phyloP scores from a whole-genome alignment of 2,797 vertebrate species.

The Pyrocephalus nanus region DNA sequence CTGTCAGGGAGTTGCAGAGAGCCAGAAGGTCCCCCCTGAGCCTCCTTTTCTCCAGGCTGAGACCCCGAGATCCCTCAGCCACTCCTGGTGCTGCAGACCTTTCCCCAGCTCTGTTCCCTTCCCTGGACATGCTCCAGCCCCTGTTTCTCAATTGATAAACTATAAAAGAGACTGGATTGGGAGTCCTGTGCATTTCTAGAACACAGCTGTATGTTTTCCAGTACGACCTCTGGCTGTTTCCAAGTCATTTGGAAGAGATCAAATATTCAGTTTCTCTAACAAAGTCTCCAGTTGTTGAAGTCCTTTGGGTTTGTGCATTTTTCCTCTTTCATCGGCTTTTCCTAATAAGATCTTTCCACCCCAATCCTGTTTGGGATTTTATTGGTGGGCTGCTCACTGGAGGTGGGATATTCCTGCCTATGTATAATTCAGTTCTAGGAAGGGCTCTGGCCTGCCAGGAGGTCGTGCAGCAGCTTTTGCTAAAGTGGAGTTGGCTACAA shows the following conservation, averaged over 20 bases:
- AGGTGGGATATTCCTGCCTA: neutral
- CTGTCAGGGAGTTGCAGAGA: neutral
- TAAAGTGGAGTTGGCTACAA: neutral
- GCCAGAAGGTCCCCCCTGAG: neutral
- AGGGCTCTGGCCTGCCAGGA: neutral
- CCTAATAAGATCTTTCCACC: neutral
- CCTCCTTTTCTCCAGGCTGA: neutral
- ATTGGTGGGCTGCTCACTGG: neutral
- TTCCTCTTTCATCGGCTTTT: neutral
- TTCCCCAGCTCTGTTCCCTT: neutral
- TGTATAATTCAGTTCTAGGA: neutral
- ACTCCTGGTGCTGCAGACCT: no score
- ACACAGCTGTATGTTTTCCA: neutral
- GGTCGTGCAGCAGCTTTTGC: neutral
- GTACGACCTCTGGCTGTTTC: neutral
- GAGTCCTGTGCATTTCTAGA: neutral
- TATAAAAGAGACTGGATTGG: neutral
- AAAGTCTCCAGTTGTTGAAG: neutral
- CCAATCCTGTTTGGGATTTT: neutral
- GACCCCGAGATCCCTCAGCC: neutral
- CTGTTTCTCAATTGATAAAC: neutral
- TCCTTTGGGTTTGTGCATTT: neutral
- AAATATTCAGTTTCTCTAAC: neutral
- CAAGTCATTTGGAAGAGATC: neutral
- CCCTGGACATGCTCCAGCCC: neutral